phyloP scores from a whole-genome alignment of 2,113 vertebrate species.

The Alethe diademata region DNA sequence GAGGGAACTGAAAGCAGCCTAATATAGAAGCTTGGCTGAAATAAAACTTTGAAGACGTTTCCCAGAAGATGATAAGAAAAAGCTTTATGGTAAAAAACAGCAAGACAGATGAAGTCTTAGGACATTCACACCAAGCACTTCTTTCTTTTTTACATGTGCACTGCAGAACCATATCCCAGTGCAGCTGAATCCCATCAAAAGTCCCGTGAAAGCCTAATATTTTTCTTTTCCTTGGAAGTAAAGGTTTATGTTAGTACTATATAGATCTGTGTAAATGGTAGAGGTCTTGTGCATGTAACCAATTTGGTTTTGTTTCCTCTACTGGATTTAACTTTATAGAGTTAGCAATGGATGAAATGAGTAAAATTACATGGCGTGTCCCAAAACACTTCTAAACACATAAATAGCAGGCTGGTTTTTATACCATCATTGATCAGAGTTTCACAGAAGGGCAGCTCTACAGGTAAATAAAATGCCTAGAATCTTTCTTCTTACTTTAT shows the following conservation, averaged over 20 bases:
- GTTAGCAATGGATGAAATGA: neutral
- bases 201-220: neutral
- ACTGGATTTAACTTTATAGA: neutral
- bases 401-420: neutral
- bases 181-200: constrained; percentile 27
- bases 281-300: neutral
- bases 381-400: neutral
- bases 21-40: neutral
- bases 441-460: neutral
- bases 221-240: neutral
- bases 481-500: neutral
- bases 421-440: neutral
- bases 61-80: neutral
- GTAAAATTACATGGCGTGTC: neutral
- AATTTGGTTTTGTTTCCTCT: neutral
- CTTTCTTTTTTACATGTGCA: neutral
- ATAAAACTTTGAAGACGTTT: neutral
- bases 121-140: neutral
- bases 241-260: neutral
- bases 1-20: neutral
- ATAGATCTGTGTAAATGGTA: neutral
- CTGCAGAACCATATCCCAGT: neutral
- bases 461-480: neutral
- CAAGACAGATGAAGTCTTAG: neutral
- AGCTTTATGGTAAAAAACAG: neutral